These are phyloP conservation scores for Glaucopsyche alexis DNA, from an alignment of 2,888 invertebrate species.

Conservation along the genomic window DNA sequence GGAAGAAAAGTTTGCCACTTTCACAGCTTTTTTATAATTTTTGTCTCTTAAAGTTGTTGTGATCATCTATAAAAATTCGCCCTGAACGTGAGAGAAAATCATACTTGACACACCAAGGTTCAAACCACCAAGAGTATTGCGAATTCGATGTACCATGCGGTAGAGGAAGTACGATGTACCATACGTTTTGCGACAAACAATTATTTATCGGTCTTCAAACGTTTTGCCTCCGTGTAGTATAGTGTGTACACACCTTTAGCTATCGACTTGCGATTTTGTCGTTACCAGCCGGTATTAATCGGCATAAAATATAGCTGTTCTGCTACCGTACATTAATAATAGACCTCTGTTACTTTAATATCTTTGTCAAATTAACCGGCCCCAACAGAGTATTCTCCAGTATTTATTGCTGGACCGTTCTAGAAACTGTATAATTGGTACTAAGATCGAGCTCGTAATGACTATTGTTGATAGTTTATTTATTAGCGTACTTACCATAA, in stretches of 20 bases:
- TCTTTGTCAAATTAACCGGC: constrained; percentile 29
- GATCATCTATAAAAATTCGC: no score
- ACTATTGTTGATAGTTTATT: constrained; percentile 22
- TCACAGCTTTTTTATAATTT: no score
- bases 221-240: background rate
- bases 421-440: constrained; percentile 29
- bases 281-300: constrained; percentile 21
- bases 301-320: constrained; percentile 26
- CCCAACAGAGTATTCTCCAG: constrained; percentile 8
- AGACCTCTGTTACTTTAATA: constrained; percentile 27
- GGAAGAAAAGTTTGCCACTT: no score
- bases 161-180: no score
- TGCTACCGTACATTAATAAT: constrained; percentile 27
- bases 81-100: no score
- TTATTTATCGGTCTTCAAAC: no score
- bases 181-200: no score
- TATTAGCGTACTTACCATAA: background rate
- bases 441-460: constrained; percentile 19
- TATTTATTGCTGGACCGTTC: constrained; percentile 21
- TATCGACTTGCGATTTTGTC: constrained; percentile 12
- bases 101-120: no score
- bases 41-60: no score
- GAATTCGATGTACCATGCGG: no score
- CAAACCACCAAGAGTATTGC: no score
- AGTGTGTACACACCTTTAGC: background rate